Conservation (phyloP, 2,888 invertebrate species). For the Drosophila emarginata region DNA sequence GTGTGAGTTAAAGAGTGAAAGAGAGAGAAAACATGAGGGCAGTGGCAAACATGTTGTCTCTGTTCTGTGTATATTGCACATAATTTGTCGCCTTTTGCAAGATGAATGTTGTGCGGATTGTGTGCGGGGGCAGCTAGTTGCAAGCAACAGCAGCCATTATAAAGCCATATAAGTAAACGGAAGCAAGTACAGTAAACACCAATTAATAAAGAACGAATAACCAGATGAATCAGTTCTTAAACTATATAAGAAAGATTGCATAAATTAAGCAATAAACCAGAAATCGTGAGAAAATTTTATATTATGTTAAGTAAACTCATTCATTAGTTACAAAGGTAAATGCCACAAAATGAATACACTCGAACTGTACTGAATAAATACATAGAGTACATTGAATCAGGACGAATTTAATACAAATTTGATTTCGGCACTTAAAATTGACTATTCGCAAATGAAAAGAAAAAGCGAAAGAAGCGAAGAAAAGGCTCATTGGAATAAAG, state of each 20-base stretch:
- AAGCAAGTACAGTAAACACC: neutral
- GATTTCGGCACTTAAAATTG: too few relatives aligned
- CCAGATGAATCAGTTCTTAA: neutral
- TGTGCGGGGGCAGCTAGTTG: constrained; percentile 32
- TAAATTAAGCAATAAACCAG: too few relatives aligned
- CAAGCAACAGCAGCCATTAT: constrained; percentile 29
- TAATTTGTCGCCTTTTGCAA: constrained; percentile 77
- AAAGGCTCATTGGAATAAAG: too few relatives aligned
- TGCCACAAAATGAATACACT: too few relatives aligned
- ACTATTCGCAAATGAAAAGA: too few relatives aligned
- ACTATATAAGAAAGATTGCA: neutral
- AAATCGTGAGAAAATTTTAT: too few relatives aligned
- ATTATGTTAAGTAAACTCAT: too few relatives aligned
- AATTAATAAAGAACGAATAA: neutral
- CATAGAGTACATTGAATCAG: too few relatives aligned
- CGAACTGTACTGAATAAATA: too few relatives aligned
- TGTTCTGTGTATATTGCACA: constrained; percentile 70
- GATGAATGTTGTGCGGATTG: constrained; percentile 65
- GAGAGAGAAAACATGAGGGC: neutral
- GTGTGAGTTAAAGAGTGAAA: neutral
- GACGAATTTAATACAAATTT: too few relatives aligned
- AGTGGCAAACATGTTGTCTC: constrained; percentile 52
- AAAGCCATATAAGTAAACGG: constrained; percentile 39
- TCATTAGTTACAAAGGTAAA: too few relatives aligned
- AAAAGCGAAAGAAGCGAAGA: too few relatives aligned